Conservation (phyloP, 2,888 invertebrate genomes). For the Spodoptera littoralis region DNA sequence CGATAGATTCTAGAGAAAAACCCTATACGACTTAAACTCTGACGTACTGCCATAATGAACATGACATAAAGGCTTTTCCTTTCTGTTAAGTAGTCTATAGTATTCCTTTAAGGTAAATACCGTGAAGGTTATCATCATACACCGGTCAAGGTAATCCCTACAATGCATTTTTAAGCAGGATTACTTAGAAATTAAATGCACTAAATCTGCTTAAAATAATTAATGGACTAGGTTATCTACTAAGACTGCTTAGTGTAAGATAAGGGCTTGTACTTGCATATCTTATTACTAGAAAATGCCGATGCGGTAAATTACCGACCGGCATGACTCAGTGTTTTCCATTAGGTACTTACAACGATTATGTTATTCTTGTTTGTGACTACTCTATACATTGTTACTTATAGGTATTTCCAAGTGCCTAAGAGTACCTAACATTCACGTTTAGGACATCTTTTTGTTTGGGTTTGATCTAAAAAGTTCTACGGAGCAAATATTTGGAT, state of each 20-base stretch:
- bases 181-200: neutral
- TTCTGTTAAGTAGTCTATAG: neutral
- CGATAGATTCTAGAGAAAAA: constrained; percentile 14
- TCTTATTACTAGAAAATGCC: constrained; percentile 6
- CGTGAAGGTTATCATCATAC: constrained; percentile 9
- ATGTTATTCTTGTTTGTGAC: constrained; percentile 10
- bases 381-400: no score
- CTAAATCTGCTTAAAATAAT: no score
- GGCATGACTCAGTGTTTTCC: constrained; percentile 18
- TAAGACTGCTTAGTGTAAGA: neutral
- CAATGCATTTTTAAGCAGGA: neutral
- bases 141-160: constrained; percentile 20
- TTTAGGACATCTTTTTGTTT: constrained; percentile 5
- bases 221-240: neutral
- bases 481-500: constrained; percentile 72
- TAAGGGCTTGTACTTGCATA: neutral
- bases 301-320: constrained; percentile 23
- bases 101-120: neutral
- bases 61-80: constrained; percentile 8
- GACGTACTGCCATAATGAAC: constrained; percentile 7
- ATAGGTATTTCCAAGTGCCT: no score
- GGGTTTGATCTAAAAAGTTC: constrained; percentile 58
- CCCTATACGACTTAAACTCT: neutral
- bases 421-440: no score
- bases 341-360: constrained; percentile 2